Base-by-base conservation (phyloP, 2,888 invertebrate genomes). In the Axea sp. region DNA sequence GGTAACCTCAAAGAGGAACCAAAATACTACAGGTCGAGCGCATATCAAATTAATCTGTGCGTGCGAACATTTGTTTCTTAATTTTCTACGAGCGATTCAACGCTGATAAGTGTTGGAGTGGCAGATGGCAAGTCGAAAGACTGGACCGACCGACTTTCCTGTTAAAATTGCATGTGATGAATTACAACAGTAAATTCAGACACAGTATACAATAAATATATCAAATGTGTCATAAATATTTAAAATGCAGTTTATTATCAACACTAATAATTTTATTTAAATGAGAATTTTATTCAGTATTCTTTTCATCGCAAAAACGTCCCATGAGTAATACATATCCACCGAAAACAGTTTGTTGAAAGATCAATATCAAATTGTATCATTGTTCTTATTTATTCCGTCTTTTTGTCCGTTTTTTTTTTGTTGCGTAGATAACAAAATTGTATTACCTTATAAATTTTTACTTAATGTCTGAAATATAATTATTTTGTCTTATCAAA, bases 81-180 rank as follows among this genome's bases (percentile, higher is more conserved):
- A 76, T 73, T 76, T 74, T 68, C 77, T 73, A 78, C 77, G 72
- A 78, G 77, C 71, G 80, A 80, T 78, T 65, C 78, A 76, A 79
- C 80, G 78, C 80, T 79, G 80, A 80, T 80, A 78, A 78, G 15
- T 28, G 30, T 60, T 37, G 14, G 74, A 77, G 77, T 76, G 77
- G 73, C 76, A 74, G 60, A 71, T 67, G 60, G 43, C 43, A 35
- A 51, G 49, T 73, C 73, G 72, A 71, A 71, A 75, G 49, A 26
- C 45, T 51, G 57, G 59, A 60, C 62, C 55, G 59, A 60, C 62
- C 55, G 62, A 57, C 57, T 64, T 65, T 60, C 43, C 49, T 49
- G 30, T 26, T 26, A 31, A 57, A 68, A 43, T 59, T 26, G 53
- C 35, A 35, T 35, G 30, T 22, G 59, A 68, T 75, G 72, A 72